phyloP scores from a whole-genome alignment of 1,140 invertebrate species.

The Drosophila tristis region DNA sequence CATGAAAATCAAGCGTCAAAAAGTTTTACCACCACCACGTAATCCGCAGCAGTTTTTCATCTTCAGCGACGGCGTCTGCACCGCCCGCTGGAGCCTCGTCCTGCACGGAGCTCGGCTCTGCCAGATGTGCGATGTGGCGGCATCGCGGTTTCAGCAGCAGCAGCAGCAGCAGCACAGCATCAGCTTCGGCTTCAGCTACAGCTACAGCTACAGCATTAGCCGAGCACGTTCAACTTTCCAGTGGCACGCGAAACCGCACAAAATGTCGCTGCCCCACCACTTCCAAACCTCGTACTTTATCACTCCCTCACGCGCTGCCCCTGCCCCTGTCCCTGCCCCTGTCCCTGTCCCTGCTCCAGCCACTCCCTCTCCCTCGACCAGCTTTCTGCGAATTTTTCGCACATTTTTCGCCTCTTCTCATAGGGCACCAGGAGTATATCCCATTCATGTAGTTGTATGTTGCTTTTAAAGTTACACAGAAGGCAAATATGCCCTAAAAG shows the following conservation, averaged over 20 bases:
- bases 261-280: slow-evolving; percentile 46
- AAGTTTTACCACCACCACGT: slow-evolving; percentile 54
- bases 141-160: slow-evolving; percentile 5
- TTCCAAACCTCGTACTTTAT: slow-evolving; percentile 32
- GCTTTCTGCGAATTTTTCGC: slow-evolving; percentile 57
- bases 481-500: no score
- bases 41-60: slow-evolving; percentile 64
- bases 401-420: slow-evolving; percentile 37
- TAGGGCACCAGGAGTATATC: slow-evolving; percentile 11
- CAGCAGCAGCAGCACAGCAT: no score
- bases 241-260: slow-evolving; percentile 78
- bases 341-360: background rate
- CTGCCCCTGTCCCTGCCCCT: background rate
- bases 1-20: slow-evolving; percentile 76
- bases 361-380: background rate
- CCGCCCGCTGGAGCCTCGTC: slow-evolving; percentile 25
- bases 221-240: slow-evolving; percentile 67
- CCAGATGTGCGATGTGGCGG: slow-evolving; percentile 16
- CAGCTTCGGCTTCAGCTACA: slow-evolving; percentile 10
- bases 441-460: no score
- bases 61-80: slow-evolving; percentile 25
- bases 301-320: slow-evolving; percentile 15
- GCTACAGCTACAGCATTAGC: slow-evolving; percentile 41
- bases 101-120: slow-evolving; percentile 23
- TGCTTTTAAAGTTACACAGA: no score